These are phyloP conservation scores for Poecilia velifera DNA, from an alignment of 2,797 vertebrate genomes.

Conservation along the genomic window DNA sequence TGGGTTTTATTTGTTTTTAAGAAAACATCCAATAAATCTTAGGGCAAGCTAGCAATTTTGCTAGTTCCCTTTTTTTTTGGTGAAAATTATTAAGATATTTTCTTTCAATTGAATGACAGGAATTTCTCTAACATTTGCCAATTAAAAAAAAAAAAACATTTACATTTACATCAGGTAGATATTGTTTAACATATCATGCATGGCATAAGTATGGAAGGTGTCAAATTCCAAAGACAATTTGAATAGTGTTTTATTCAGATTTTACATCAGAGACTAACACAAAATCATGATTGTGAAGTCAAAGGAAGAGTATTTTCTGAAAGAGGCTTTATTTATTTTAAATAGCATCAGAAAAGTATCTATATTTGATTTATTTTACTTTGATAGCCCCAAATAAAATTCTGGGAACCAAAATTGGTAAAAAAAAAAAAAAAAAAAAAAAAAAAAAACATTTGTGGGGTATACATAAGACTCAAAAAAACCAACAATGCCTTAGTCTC, in stretches of 20 bases:
- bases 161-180: background rate
- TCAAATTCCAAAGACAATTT: background rate
- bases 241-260: background rate
- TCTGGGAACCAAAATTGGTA: too few relatives aligned
- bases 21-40: conserved; percentile 31
- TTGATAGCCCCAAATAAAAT: too few relatives aligned
- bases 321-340: too few relatives aligned
- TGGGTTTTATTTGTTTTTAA: background rate
- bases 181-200: background rate
- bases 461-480: background rate
- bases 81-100: background rate
- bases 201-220: background rate
- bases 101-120: background rate
- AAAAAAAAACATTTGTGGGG: too few relatives aligned
- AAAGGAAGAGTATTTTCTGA: too few relatives aligned
- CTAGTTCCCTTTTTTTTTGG: background rate
- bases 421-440: too few relatives aligned
- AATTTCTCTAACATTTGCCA: background rate
- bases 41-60: background rate
- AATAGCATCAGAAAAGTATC: too few relatives aligned
- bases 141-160: background rate
- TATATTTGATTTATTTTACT: too few relatives aligned
- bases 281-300: too few relatives aligned
- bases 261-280: too few relatives aligned
- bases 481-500: background rate